Evolutionary conservation across 35 echinoderm and acorn worm genomes (phyloP).

Genomic region (Acanthaster planci): DNA sequence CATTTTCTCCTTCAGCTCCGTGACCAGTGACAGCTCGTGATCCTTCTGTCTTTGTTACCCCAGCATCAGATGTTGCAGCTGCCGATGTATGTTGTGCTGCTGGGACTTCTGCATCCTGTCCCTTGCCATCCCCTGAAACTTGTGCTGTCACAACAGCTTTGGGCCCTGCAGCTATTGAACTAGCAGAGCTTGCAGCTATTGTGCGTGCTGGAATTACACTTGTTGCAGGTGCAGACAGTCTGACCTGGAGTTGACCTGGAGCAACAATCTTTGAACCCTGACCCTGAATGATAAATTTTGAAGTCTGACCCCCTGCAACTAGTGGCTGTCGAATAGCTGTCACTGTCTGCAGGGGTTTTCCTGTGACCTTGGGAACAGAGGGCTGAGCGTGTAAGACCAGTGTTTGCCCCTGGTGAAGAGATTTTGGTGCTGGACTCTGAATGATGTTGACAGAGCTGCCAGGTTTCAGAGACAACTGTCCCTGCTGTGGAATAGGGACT

Average conservation of each 20-base stretch:
- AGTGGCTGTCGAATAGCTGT: slow-evolving; percentile 15
- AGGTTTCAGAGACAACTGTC: slow-evolving; percentile 35
- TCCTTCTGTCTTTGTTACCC: background rate
- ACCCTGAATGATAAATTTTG: slow-evolving; percentile 35
- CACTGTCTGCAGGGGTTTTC: slow-evolving; percentile 32
- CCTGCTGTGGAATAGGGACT: slow-evolving; percentile 29
- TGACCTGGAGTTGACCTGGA: slow-evolving; percentile 31
- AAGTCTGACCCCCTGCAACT: background rate
- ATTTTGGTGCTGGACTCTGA: slow-evolving; percentile 29
- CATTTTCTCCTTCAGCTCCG: background rate
- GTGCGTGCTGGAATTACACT: slow-evolving; percentile 6
- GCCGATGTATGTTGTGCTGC: background rate
- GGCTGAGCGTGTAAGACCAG: slow-evolving; percentile 43
- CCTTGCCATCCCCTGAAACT: background rate
- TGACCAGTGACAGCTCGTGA: background rate
- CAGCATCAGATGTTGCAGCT: background rate
- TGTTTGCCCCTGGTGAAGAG: slow-evolving; percentile 26
- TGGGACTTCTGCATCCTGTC: background rate
- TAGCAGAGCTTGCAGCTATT: background rate
- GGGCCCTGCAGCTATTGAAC: background rate
- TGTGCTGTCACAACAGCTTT: background rate
- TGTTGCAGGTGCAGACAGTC: slow-evolving; percentile 2
- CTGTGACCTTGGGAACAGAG: background rate
- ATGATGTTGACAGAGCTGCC: slow-evolving; percentile 45
- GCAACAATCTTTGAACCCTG: slow-evolving; percentile 10